phyloP scores from a whole-genome alignment of 2,888 invertebrate genomes.

The Bhutanitis thaidina region DNA sequence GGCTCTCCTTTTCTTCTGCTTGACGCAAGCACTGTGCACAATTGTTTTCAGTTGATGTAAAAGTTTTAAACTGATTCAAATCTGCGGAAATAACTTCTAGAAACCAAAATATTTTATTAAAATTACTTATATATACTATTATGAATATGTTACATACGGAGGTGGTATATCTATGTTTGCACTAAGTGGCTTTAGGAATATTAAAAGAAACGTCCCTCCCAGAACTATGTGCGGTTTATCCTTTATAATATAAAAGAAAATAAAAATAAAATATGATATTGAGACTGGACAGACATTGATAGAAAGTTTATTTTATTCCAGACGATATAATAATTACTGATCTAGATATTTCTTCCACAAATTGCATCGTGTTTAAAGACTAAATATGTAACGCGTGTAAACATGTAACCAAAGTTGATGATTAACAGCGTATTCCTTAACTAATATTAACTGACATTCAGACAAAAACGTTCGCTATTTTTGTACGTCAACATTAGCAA shows the following conservation, averaged over 20 bases:
- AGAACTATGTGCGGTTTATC: too few species aligned
- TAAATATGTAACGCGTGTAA: too few species aligned
- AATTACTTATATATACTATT: too few species aligned
- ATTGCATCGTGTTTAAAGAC: neutral
- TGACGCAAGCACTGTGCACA: constrained; percentile 8
- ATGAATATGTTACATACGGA: too few species aligned
- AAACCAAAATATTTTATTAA: neutral
- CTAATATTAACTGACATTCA: neutral
- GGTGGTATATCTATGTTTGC: too few species aligned
- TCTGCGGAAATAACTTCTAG: neutral
- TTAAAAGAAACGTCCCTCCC: too few species aligned
- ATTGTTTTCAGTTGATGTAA: neutral
- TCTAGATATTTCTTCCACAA: neutral
- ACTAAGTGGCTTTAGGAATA: too few species aligned
- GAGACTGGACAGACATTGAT: too few species aligned
- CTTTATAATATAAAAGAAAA: too few species aligned
- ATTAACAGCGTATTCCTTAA: neutral
- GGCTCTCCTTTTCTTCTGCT: constrained; percentile 27
- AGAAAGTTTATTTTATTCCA: too few species aligned
- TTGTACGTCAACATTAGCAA: neutral
- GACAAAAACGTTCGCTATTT: neutral
- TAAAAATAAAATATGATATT: too few species aligned
- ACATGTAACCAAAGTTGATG: neutral
- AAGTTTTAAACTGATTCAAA: neutral
- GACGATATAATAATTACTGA: neutral